Base-by-base conservation (phyloP, 2,797 vertebrate species). In the Pachyuromys duprasi region DNA sequence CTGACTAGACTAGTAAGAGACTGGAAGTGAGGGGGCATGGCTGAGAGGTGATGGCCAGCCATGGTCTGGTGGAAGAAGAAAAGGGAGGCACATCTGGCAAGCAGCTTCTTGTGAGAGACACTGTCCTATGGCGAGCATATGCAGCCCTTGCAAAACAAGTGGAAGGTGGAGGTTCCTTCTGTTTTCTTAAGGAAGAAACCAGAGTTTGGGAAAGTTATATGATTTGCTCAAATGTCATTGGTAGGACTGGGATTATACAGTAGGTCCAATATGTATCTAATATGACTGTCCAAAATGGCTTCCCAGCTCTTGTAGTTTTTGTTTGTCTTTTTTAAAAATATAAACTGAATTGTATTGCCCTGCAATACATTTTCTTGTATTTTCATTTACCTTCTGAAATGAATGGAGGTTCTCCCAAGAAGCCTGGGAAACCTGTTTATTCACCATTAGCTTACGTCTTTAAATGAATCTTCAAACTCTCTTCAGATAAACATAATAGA, bases 361-460 rank as follows among this genome's bases (percentile, higher is more conserved):
- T 39, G 13, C 3, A 6, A 6, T 13, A 12, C 17, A 53, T 12
- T 22, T 31, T 17, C 39, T 14, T 45, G 26, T 18, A 5, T 49
- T 60, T n/a, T 31, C n/a, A 12, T 78, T 82, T 18, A 7, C 3
- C 14, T 20, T 33, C n/a, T 0, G 0, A 49, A 12, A 33, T 62
- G 69, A 80, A 11, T 9, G 45, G 45, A 45, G n/a, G 31, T 80
- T 83, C n/a, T 76, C 69, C 63, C 24, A 89, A 72, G 79, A 26
- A 57, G 17, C 70, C 39, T 79, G 45, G n/a, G 42, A 94, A 72
- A 2, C 42, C 15, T n/a, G 5, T 13, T 78, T 45, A 55, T 42
- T 89, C 26, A 57, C 70, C n/a, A 81, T 91, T 67, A 87, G 75
- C 20, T 79, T 84, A 70, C 7, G 42, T 60, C 86, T 76, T 92